These are phyloP conservation scores for Pristionchus entomophagus DNA, from an alignment of 2,888 invertebrate genomes.

Conservation along the genomic window DNA sequence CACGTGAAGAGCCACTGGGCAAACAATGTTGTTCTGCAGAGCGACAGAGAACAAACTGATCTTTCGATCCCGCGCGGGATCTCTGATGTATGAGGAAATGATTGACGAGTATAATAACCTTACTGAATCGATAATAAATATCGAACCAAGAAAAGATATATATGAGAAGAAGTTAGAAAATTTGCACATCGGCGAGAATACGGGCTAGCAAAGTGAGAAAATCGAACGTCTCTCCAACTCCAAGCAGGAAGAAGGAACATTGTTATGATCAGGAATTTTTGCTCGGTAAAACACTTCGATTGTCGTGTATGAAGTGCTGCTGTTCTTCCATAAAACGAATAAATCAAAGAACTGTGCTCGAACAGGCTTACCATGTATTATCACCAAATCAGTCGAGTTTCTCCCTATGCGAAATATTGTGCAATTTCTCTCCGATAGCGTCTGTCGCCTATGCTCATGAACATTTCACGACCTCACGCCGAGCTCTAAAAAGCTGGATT, in stretches of 20 bases:
- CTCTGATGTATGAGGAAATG: not conserved
- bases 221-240: not conserved
- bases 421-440: not conserved
- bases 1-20: not conserved
- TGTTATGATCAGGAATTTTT: not conserved
- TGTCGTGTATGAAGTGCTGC: not conserved
- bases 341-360: not conserved
- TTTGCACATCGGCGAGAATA: not conserved
- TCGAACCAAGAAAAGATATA: not conserved
- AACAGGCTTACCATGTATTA: not conserved
- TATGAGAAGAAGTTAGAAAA: not conserved
- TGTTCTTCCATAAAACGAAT: not conserved
- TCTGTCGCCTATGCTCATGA: too few species aligned
- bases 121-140: not conserved
- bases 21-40: slow-evolving; percentile 8
- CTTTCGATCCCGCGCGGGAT: not conserved
- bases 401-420: not conserved
- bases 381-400: not conserved
- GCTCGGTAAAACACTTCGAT: too few species aligned
- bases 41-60: not conserved
- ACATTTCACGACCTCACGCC: too few species aligned
- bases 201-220: not conserved
- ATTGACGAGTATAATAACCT: not conserved
- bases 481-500: not conserved
- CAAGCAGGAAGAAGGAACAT: not conserved